Percentiles rank a stretch among this genome's conserved stretches.
Evolutionary conservation across 2,888 invertebrate species (phyloP).

Genomic region (Catocala nupta): DNA sequence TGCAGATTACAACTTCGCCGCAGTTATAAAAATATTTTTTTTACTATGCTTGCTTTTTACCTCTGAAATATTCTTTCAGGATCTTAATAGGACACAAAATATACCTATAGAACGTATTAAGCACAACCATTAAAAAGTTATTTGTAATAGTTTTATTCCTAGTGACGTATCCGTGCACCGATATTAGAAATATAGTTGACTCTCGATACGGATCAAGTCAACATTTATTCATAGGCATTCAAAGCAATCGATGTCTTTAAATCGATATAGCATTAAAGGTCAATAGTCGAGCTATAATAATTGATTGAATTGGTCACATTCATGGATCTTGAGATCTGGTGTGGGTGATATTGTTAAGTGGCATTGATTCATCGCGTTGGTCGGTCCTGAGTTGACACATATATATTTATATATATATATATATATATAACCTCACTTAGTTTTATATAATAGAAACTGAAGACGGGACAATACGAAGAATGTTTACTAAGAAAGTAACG

Average conservation of each 20-base stretch:
- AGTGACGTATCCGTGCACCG: too few species aligned
- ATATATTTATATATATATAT: too few species aligned
- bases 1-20: too few species aligned
- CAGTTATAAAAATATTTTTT: too few species aligned
- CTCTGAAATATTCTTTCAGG: too few species aligned
- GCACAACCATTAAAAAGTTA: too few species aligned
- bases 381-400: neutral
- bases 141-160: too few species aligned
- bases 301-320: conserved; percentile 17
- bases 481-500: conserved; percentile 3
- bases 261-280: conserved; percentile 7
- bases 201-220: neutral
- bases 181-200: too few species aligned
- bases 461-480: neutral
- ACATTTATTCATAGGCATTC: conserved; percentile 12
- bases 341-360: conserved; percentile 10
- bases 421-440: too few species aligned
- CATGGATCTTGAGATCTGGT: conserved; percentile 5
- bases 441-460: neutral
- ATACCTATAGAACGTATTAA: too few species aligned
- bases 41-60: too few species aligned
- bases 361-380: conserved; percentile 12
- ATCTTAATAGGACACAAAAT: too few species aligned
- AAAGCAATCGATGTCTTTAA: conserved; percentile 14
- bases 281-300: conserved; percentile 13